Percentiles rank a stretch among this genome's conserved stretches.
Evolutionary conservation across 2,888 invertebrate genomes (phyloP).

Genomic region (Seira sanloemensis): DNA sequence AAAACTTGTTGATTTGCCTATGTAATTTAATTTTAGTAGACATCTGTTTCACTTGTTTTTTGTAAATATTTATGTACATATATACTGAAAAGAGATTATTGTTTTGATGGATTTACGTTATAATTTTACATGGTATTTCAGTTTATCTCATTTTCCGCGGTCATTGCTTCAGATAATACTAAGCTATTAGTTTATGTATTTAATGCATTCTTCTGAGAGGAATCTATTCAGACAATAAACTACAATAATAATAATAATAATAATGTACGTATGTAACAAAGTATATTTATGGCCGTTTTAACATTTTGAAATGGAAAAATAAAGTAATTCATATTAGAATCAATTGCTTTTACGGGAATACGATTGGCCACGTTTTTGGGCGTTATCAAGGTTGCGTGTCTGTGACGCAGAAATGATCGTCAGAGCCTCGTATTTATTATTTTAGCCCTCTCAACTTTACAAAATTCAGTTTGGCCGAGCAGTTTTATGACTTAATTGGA

Average conservation of each 20-base stretch:
- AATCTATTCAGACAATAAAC: no score
- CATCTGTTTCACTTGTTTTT: neutral
- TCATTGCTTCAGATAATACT: neutral
- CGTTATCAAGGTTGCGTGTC: neutral
- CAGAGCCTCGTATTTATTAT: neutral
- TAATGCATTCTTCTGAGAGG: no score
- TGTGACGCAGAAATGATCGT: neutral
- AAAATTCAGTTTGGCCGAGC: neutral
- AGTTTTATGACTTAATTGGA: neutral
- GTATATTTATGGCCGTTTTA: neutral
- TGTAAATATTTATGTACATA: neutral
- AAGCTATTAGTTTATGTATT: no score
- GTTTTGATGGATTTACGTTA: neutral
- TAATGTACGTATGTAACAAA: neutral
- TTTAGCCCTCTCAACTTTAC: neutral
- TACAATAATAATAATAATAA: neutral
- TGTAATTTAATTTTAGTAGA: neutral
- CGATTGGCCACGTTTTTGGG: neutral
- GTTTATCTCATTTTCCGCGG: neutral
- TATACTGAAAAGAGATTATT: neutral
- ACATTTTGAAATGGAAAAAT: no score
- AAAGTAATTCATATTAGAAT: neutral
- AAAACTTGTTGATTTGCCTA: no score
- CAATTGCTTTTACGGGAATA: neutral
- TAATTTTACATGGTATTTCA: neutral